Base-by-base conservation (phyloP, 2,113 vertebrate genomes). In the Poeciliopsis occidentalis region DNA sequence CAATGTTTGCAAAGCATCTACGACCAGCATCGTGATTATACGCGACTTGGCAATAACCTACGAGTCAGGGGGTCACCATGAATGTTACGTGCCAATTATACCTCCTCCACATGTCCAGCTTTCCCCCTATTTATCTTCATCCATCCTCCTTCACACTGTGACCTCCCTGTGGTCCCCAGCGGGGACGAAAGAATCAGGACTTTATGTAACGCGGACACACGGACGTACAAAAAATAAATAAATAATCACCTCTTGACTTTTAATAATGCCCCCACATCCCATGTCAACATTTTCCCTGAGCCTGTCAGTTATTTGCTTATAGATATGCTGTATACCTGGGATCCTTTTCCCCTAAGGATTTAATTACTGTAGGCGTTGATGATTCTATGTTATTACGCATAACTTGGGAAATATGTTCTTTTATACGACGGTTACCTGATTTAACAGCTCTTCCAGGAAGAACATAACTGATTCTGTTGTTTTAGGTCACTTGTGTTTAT, bases 81-180 rank as follows among this genome's bases (percentile, higher is more conserved):
- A 76, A 80, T 74, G 88, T 93, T 93, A 92, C 89, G 70, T 94
- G 93, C 94, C 93, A 95, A 93, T 95, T 94, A 92, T 73, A 90
- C 72, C 85, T 76, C 76, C 83, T 88, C 90, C 90, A 82, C 89
- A 72, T 67, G 81, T 91, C 84, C 87, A 62, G 81, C 79, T 64
- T 75, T 31, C 26, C 76, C 60, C 87, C 88, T 89, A 94, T 95
- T 94, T 89, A 92, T 95, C 95, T 95, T 95, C 93, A 94, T 95
- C 82, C 81, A 62, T 85, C 80, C 76, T 30, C 68, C 80, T 91
- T 89, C 85, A 86, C 88, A 86, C 86, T 69, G 39, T 93, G 92
- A 94, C 93, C 89, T 87, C 78, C 79, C 73, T 62, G 69, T 70
- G 75, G 71, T 72, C 87, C 64, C 88, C 86, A 89, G 78, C 76